Evolutionary conservation across 1,140 invertebrate genomes (phyloP), one percentile per base, ranked within the genome.

Genomic region (Pseudomyrmex gracilis): DNA sequence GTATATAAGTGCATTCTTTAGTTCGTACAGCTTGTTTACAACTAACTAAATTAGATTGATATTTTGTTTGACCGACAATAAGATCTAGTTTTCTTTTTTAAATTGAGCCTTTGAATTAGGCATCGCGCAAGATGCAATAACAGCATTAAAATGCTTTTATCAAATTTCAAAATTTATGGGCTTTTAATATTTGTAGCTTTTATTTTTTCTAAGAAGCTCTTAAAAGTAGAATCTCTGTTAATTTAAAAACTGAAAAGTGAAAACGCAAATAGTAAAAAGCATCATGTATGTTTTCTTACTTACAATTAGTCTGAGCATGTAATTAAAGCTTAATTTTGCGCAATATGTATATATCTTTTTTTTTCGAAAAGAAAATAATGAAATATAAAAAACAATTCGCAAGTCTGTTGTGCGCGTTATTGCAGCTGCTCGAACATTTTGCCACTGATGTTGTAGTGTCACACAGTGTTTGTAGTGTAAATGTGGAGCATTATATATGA

Each of bases 341-440:
- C n/a, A n/a, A n/a, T n/a, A n/a, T n/a, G n/a, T n/a, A n/a, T 34
- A 34, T 34, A 34, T 34, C 5, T 34, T 34, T 24, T 34, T 34
- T 34, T 34, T 5, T 17, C 0, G 15, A 8, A 22, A n/a, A n/a
- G n/a, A n/a, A n/a, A n/a, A 66, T 8, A 10, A 73, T 8, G 43
- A 22, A 20, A 53, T 51, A 53, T 2, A 22, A 22, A 22, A 55
- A 9, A 68, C 2, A 55, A 55, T 55, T 68, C 47, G n/a, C 10
- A 77, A 67, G 1, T 43, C 13, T 22, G 49, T 24, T 53, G 24
- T 55, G 63, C 63, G 49, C 63, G 34, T 77, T 55, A n/a, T 68
- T 55, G 43, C 47, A 67, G 63, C 47, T 64, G 61, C 74, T 68
- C 55, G 34, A 77, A 67, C 47, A 15, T 67, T 77, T 77, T 63